phyloP scores from a whole-genome alignment of 2,888 invertebrate genomes.

The Cephus nigrinus region DNA sequence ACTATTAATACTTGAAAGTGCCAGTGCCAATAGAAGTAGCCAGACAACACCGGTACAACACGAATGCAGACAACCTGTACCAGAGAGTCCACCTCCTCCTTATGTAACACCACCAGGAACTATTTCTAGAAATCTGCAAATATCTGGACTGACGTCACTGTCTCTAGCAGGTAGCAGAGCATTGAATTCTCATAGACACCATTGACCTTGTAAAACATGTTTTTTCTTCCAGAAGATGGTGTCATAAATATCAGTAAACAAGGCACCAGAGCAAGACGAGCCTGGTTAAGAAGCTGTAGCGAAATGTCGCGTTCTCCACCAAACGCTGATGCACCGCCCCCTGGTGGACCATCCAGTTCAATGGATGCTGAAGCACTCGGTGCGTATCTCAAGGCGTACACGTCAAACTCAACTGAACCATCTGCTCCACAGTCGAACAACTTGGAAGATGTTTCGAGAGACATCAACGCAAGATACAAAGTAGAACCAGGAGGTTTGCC shows the following conservation, averaged over 20 bases:
- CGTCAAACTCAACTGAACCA: slow-evolving; percentile 32
- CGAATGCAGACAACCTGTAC: slow-evolving; percentile 24
- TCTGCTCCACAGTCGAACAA: slow-evolving; percentile 51
- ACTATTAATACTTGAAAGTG: slow-evolving; percentile 18
- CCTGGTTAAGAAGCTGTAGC: slow-evolving; percentile 36
- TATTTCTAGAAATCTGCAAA: slow-evolving; percentile 34
- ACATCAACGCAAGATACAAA: slow-evolving; percentile 42
- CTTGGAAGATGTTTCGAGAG: slow-evolving; percentile 49
- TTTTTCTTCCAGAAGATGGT: slow-evolving; percentile 8
- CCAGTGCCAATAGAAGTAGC: slow-evolving; percentile 37
- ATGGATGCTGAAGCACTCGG: slow-evolving; percentile 49
- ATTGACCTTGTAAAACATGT: background rate
- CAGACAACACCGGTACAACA: slow-evolving; percentile 27
- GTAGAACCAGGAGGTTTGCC: slow-evolving; percentile 30
- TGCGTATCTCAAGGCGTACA: slow-evolving; percentile 51
- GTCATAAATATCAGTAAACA: slow-evolving; percentile 21
- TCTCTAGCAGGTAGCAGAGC: slow-evolving; percentile 23
- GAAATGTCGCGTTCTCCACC: slow-evolving; percentile 41
- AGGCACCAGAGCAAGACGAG: slow-evolving; percentile 29
- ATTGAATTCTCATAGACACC: no score
- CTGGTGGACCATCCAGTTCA: slow-evolving; percentile 29
- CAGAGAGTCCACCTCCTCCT: slow-evolving; percentile 62
- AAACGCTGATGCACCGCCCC: slow-evolving; percentile 16
- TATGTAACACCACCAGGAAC: slow-evolving; percentile 58
- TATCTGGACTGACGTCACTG: slow-evolving; percentile 20